phyloP scores from a whole-genome alignment of 2,888 invertebrate genomes.

The Scotopteryx bipunctaria region DNA sequence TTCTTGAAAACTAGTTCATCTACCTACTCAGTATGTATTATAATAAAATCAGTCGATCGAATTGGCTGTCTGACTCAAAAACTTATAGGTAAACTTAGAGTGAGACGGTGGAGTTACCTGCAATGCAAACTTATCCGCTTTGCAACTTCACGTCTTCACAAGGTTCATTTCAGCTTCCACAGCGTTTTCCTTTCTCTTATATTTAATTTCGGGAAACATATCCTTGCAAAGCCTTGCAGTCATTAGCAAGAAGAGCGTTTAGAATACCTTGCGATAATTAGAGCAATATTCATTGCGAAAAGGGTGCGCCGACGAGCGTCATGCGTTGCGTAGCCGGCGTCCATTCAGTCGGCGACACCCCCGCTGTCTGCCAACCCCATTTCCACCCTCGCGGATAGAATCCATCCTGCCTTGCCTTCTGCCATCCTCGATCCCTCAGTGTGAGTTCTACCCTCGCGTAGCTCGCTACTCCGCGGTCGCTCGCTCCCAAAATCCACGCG shows the following conservation, averaged over 20 bases:
- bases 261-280: constrained; percentile 45
- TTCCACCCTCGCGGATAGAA: constrained; percentile 49
- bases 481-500: constrained; percentile 52
- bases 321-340: constrained; percentile 48
- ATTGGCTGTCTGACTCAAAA: too few species aligned
- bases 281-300: constrained; percentile 41
- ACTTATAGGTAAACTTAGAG: too few species aligned
- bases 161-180: constrained; percentile 5
- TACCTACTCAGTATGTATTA: too few species aligned
- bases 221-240: neutral
- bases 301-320: constrained; percentile 40
- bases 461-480: constrained; percentile 44
- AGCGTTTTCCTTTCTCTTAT: constrained; percentile 11
- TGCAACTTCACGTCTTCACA: too few species aligned
- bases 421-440: constrained; percentile 53
- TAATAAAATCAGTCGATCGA: too few species aligned
- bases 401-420: constrained; percentile 36
- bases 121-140: neutral
- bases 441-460: constrained; percentile 52
- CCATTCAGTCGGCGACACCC: constrained; percentile 51
- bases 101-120: too few species aligned
- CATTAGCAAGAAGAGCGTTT: constrained; percentile 19
- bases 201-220: constrained; percentile 12
- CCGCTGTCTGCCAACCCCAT: constrained; percentile 52
- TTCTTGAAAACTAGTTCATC: too few species aligned